A percentile compares a stretch with the other conserved stretches of the same genome.
These are phyloP conservation scores for Carcinoscorpius rotundicauda DNA, from an alignment of 1,140 invertebrate genomes.

Conservation along the genomic window DNA sequence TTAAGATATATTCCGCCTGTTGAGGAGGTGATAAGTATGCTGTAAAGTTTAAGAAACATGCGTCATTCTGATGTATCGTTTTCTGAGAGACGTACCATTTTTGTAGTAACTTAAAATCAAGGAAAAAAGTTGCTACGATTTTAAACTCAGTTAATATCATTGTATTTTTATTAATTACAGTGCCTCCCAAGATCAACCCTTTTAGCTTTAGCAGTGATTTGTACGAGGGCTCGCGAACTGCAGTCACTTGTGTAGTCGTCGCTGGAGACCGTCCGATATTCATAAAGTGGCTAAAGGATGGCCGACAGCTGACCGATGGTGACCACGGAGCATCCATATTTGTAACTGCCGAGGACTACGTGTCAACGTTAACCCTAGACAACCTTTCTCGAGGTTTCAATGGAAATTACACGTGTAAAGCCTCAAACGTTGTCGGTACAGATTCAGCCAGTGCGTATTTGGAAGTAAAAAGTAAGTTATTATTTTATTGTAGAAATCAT, in stretches of 20 bases:
- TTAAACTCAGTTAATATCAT: too few species aligned
- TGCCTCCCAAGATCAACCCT: conserved; percentile 41
- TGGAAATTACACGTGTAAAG: conserved; percentile 45
- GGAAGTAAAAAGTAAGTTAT: conserved; percentile 39
- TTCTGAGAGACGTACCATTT: too few species aligned
- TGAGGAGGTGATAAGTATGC: too few species aligned
- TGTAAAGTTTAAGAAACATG: too few species aligned
- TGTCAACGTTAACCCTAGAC: conserved; percentile 33
- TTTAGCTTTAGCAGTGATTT: conserved; percentile 46
- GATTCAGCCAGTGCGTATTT: conserved; percentile 38
- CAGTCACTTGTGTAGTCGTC: conserved; percentile 33
- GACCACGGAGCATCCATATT: conserved; percentile 13
- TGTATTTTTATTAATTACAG: too few species aligned
- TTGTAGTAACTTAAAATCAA: too few species aligned
- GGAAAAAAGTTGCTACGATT: too few species aligned
- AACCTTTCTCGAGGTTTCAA: conserved; percentile 35
- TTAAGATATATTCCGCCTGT: too few species aligned
- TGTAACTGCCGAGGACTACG: conserved; percentile 26
- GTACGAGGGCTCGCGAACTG: conserved; percentile 44
- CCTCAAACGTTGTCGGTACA: conserved; percentile 38
- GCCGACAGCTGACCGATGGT: conserved; percentile 25
- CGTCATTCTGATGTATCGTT: too few species aligned
- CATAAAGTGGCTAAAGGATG: conserved; percentile 46
- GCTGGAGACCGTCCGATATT: conserved; percentile 38
- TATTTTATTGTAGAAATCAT: not conserved